Evolutionary conservation across 1,140 invertebrate species (phyloP).

Genomic region (Thaumatotibia leucotreta): DNA sequence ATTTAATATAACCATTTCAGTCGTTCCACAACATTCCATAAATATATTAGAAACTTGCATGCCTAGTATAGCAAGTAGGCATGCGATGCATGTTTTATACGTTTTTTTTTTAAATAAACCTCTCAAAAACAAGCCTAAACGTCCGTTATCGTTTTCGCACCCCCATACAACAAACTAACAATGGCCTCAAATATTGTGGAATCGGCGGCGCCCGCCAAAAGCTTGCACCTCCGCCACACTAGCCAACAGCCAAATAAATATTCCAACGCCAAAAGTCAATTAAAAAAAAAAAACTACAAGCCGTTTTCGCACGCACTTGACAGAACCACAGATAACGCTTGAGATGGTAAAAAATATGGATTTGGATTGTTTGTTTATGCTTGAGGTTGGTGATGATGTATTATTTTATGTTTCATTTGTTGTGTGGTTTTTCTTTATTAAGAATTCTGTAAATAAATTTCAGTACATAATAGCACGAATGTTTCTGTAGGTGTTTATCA

Average conservation of each 20-base stretch:
- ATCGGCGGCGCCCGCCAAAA: slow-evolving; percentile 59
- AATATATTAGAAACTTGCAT: no score
- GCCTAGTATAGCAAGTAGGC: no score
- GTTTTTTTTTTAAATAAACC: neutral
- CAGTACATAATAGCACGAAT: no score
- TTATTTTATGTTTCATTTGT: neutral
- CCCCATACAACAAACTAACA: slow-evolving; percentile 39
- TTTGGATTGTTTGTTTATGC: neutral
- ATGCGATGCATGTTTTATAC: no score
- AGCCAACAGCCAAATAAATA: neutral
- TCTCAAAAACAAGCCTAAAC: neutral
- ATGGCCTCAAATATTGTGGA: slow-evolving; percentile 27
- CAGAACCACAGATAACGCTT: slow-evolving; percentile 46
- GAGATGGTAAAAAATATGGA: slow-evolving; percentile 19
- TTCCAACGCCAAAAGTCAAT: neutral
- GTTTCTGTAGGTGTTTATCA: no score
- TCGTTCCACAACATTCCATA: no score
- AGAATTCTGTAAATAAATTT: no score
- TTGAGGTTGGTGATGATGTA: neutral
- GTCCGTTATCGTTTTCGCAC: slow-evolving; percentile 34
- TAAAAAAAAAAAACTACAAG: neutral
- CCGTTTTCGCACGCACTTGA: slow-evolving; percentile 61
- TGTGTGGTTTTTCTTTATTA: neutral
- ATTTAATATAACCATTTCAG: no score
- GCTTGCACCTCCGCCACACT: slow-evolving; percentile 27